phyloP scores from a whole-genome alignment of 2,113 vertebrate genomes.

The Hypocryptadius cinnamomeus region DNA sequence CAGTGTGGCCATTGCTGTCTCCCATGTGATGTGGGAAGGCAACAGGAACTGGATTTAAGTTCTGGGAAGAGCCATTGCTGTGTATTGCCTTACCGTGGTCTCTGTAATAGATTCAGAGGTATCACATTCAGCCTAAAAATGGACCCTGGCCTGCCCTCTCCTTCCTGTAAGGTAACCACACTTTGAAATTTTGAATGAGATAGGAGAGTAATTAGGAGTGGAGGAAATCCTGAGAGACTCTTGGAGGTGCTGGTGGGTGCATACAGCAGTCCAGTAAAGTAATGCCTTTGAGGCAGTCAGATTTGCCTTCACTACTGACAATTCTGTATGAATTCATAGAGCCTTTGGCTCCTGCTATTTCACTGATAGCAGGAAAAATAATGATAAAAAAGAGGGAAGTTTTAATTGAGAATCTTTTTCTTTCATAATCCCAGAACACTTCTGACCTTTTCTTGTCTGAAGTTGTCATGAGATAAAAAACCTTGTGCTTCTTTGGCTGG shows the following conservation, averaged over 20 bases:
- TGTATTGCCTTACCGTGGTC: neutral
- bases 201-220: neutral
- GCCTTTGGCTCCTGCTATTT: neutral
- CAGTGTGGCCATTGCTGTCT: neutral
- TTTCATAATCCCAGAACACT: neutral
- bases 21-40: neutral
- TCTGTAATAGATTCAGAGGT: neutral
- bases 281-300: neutral
- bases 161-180: neutral
- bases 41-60: neutral
- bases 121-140: neutral
- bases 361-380: neutral
- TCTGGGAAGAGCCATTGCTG: neutral
- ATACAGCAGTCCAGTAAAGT: neutral
- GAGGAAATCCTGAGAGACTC: neutral
- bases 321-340: neutral
- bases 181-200: neutral
- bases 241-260: neutral
- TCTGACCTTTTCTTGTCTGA: neutral
- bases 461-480: neutral
- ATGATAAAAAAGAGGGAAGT: neutral
- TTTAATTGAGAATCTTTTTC: neutral
- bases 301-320: neutral
- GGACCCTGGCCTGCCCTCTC: neutral
- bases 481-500: neutral